A percentile compares a stretch with the other conserved stretches of the same genome.
phyloP scores from a whole-genome alignment of 2,888 invertebrate species.

The Myathropa florea region DNA sequence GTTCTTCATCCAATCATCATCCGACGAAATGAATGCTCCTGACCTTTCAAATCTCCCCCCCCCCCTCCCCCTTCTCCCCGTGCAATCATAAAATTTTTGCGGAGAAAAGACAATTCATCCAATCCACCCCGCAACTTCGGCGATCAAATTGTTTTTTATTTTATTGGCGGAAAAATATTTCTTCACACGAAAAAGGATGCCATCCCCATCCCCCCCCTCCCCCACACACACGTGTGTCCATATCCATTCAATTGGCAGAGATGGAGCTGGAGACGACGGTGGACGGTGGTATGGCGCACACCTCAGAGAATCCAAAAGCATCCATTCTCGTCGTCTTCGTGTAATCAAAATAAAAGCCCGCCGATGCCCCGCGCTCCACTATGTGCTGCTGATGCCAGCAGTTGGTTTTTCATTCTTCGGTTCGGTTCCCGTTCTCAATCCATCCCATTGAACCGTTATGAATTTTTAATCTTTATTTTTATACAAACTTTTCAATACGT shows the following conservation, averaged over 20 bases:
- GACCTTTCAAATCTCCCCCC: background rate
- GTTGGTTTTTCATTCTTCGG: conserved; percentile 26
- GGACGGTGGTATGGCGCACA: too few relatives aligned
- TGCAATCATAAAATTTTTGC: conserved; percentile 1
- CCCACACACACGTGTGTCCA: conserved; percentile 5
- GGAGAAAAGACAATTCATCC: conserved; percentile 19
- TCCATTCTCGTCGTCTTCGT: background rate
- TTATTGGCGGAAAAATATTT: conserved; percentile 44
- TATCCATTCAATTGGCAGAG: conserved; percentile 30
- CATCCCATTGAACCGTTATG: conserved; percentile 64
- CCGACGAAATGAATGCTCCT: background rate
- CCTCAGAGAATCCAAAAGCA: background rate
- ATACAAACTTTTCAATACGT: conserved; percentile 68
- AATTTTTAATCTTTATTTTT: conserved; percentile 70
- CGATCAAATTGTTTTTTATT: background rate
- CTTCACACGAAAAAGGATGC: conserved; percentile 6
- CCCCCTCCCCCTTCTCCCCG: too few relatives aligned
- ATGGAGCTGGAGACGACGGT: too few relatives aligned
- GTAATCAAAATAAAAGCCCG: conserved; percentile 64
- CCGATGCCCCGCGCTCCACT: background rate
- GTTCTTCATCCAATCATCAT: too few relatives aligned
- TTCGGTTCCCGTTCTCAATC: background rate
- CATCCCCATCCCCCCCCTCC: background rate
- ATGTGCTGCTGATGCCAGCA: background rate
- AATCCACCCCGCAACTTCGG: background rate